A percentile compares a stretch with the other conserved stretches of the same genome.
phyloP scores from a whole-genome alignment of 2,797 vertebrate species.

The Myripristis jacobus region DNA sequence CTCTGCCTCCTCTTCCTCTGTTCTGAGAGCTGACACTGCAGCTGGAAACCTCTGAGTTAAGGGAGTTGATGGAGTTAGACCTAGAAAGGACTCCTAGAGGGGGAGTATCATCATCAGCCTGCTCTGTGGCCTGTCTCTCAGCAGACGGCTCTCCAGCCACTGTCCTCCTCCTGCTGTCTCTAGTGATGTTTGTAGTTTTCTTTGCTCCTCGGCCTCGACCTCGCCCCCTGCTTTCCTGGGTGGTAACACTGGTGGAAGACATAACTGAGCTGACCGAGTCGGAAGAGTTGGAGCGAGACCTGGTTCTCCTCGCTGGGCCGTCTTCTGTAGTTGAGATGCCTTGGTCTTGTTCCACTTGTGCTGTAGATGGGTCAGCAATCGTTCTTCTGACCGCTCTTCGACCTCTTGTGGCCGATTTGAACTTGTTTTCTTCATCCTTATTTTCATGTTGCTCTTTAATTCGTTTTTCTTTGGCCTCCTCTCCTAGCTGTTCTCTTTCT shows the following conservation, averaged over 20 bases:
- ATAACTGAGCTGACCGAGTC: constrained; percentile 78
- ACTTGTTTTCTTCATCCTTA: constrained; percentile 12
- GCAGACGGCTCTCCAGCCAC: constrained; percentile 29
- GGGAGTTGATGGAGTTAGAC: constrained; percentile 60
- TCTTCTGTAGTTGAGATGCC: constrained; percentile 33
- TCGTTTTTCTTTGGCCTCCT: constrained; percentile 31
- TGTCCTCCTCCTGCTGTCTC: constrained; percentile 55
- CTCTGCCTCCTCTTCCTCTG: constrained; percentile 65
- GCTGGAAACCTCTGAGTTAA: constrained; percentile 55
- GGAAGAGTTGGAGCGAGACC: constrained; percentile 80
- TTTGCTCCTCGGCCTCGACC: constrained; percentile 53
- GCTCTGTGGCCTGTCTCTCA: constrained; percentile 16
- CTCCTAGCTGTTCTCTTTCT: constrained; percentile 20
- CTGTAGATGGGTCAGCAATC: neutral
- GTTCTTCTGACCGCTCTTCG: constrained; percentile 59
- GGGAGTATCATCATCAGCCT: neutral
- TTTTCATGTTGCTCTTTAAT: constrained; percentile 25
- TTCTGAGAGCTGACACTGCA: constrained; percentile 47
- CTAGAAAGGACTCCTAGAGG: constrained; percentile 31
- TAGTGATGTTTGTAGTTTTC: constrained; percentile 17
- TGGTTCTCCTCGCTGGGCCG: constrained; percentile 70
- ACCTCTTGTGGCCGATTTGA: constrained; percentile 44
- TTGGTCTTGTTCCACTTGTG: constrained; percentile 3
- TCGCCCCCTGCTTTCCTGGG: constrained; percentile 50
- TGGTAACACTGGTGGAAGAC: constrained; percentile 57